A percentile compares a stretch with the other conserved stretches of the same genome.
Evolutionary conservation across 1,140 invertebrate genomes (phyloP).

Genomic region (Chrysomallon squamiferum): DNA sequence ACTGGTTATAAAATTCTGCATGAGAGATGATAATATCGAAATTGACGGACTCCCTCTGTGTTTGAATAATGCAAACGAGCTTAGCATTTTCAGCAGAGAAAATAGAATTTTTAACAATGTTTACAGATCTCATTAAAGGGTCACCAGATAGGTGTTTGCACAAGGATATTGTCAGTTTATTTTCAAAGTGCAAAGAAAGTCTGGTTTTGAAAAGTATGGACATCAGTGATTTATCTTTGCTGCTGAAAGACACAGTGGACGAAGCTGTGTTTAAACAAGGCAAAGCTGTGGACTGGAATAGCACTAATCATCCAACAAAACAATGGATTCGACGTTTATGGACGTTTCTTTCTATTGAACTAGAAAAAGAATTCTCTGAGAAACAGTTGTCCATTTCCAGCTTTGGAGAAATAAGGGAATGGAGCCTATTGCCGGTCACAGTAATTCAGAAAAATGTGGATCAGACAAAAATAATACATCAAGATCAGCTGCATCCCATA

Average conservation of each 20-base stretch:
- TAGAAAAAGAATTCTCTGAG: neutral
- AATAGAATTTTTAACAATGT: neutral
- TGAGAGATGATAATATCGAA: neutral
- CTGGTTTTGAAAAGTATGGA: neutral
- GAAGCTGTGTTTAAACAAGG: neutral
- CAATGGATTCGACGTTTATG: neutral
- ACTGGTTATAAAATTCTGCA: neutral
- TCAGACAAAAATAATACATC: too few species aligned
- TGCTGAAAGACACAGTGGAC: neutral
- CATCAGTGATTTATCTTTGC: neutral
- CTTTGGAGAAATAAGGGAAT: too few species aligned
- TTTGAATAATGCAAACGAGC: conserved; percentile 2
- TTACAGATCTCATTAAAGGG: neutral
- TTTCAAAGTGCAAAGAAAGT: neutral
- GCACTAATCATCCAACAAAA: neutral
- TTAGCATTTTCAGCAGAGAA: conserved; percentile 2
- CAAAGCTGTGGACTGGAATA: neutral
- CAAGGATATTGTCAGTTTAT: neutral
- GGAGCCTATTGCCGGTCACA: too few species aligned
- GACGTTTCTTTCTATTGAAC: neutral
- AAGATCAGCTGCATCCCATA: too few species aligned
- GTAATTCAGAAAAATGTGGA: too few species aligned
- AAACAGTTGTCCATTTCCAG: too few species aligned
- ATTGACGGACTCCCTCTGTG: conserved; percentile 3
- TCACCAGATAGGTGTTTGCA: neutral